Evolutionary conservation across 2,113 vertebrate species (phyloP), one percentile per base, ranked within the genome.

Genomic region (Lipophrys pholis): DNA sequence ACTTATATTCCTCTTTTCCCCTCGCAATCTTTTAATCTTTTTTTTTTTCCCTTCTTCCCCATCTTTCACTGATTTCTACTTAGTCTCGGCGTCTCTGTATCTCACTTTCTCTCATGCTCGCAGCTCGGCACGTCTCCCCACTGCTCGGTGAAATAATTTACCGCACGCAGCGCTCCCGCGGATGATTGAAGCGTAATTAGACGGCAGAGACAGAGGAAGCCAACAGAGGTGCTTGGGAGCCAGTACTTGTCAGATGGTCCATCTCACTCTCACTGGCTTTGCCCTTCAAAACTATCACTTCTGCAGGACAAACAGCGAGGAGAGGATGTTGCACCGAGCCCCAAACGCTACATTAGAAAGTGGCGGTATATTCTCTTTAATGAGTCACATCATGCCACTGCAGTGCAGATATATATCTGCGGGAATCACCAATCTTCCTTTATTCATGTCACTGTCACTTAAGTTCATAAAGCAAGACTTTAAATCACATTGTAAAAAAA

Each of bases 101-200:
- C 55, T 75, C 68, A 43, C 64, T 78, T 56, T 77, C 82, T 64
- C 61, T 66, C 64, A 51, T 52, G 48, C 86, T 81, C 75, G 14
- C 76, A 45, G 76, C 85, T 84, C 82, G 78, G 89, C 89, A 85
- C 78, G 78, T 82, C 86, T 80, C 76, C 72, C 16, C 65, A 2
- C 75, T 62, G 87, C 92, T 84, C 84, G 54, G 75, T 36, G 69
- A 92, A 91, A 92, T 92, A 87, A 93, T 93, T 93, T 93, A 93
- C 93, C 91, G 70, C 93, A 92, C 80, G 87, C 91, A 52, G 92
- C 2, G 92, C 79, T 86, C 86, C 76, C 16, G 82, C 36, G 62
- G 85, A 93, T 93, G 93, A 93, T 92, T 93, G 93, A 93, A 92
- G 91, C 87, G 81, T 92, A 93, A 93, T 93, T 93, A 93, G 93